phyloP scores from a whole-genome alignment of 2,797 vertebrate species.

The Hydrolagus colliei region DNA sequence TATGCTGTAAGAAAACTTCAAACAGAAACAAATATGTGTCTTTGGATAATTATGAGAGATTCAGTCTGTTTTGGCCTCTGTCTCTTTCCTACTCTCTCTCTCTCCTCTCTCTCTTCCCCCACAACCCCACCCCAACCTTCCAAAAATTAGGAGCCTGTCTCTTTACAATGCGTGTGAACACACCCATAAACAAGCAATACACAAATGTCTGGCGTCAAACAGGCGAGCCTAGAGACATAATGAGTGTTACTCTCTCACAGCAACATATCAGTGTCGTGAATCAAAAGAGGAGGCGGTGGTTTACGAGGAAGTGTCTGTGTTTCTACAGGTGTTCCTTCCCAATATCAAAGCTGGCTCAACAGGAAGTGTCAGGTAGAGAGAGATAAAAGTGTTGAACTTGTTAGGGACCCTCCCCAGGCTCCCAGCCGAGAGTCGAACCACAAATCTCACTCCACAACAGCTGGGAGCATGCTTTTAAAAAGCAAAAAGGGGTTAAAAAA shows the following conservation, averaged over 20 bases:
- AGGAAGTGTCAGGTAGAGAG: slow-evolving; percentile 52
- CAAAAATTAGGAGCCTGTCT: slow-evolving; percentile 7
- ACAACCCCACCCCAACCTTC: no score
- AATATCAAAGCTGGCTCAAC: slow-evolving; percentile 67
- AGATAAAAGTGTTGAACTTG: slow-evolving; percentile 26
- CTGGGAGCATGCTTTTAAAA: slow-evolving; percentile 1
- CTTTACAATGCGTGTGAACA: slow-evolving; percentile 22
- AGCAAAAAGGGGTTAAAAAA: no score
- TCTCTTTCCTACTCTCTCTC: no score
- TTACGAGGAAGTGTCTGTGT: slow-evolving; percentile 66
- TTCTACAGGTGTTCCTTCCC: slow-evolving; percentile 70
- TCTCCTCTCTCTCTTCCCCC: no score
- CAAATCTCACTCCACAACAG: slow-evolving; percentile 6
- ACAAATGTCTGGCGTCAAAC: slow-evolving; percentile 28
- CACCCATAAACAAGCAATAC: slow-evolving; percentile 27
- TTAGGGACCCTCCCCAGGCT: neutral
- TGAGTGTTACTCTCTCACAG: slow-evolving; percentile 7
- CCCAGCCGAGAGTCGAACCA: slow-evolving; percentile 16
- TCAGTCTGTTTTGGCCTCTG: neutral
- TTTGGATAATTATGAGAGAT: slow-evolving; percentile 22
- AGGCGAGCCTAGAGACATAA: slow-evolving; percentile 23
- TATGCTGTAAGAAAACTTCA: slow-evolving; percentile 1
- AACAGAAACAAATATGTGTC: neutral
- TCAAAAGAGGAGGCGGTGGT: slow-evolving; percentile 64
- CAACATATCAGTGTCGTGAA: slow-evolving; percentile 18